Percentiles rank a stretch among this genome's conserved stretches.
Conservation (phyloP, 2,113 vertebrate species). For the Scomber japonicus region DNA sequence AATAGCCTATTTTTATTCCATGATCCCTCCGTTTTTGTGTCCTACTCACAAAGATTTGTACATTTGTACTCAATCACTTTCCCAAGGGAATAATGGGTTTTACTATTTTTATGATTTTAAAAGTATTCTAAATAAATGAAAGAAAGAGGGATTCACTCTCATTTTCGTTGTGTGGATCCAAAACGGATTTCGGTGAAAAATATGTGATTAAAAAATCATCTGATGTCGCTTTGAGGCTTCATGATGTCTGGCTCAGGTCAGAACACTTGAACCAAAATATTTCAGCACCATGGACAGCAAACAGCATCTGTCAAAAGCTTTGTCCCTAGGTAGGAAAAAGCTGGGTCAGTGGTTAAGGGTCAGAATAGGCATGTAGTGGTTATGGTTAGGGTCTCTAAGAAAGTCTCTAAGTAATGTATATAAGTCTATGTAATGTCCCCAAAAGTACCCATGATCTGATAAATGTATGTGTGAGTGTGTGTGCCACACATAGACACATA, state of each 20-base stretch:
- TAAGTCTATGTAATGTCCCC: no score
- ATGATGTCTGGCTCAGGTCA: constrained; percentile 4
- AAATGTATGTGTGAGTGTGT: neutral
- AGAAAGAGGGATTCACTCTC: neutral
- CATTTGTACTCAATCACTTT: neutral
- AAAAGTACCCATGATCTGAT: no score
- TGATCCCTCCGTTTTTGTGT: no score
- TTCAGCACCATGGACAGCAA: constrained; percentile 58
- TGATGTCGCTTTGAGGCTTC: constrained; percentile 5
- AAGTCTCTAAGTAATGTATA: no score
- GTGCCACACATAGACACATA: neutral
- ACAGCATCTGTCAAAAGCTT: neutral
- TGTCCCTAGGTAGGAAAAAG: no score
- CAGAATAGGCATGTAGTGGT: no score
- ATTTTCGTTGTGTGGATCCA: neutral
- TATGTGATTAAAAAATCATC: constrained; percentile 50
- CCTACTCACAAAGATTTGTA: no score
- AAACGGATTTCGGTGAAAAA: constrained; percentile 2
- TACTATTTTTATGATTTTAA: neutral
- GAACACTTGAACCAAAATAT: constrained; percentile 5
- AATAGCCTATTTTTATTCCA: no score
- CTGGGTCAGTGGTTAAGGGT: no score
- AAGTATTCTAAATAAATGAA: neutral
- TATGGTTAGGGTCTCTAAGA: no score
- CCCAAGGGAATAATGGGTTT: neutral